phyloP scores from a whole-genome alignment of 1,140 invertebrate genomes.

The Drosophila persimilis region DNA sequence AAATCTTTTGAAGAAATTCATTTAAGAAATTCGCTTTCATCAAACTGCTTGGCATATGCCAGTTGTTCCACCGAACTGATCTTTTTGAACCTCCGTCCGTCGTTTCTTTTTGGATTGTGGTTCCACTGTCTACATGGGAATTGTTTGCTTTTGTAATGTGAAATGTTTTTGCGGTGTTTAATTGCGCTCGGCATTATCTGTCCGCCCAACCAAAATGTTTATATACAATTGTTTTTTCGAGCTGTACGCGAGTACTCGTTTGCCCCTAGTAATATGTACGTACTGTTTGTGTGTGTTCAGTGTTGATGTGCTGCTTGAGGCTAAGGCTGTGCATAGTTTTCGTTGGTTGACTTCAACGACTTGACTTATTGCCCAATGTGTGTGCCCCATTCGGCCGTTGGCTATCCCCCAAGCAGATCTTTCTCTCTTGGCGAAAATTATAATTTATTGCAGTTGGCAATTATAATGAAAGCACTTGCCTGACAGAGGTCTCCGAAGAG shows the following conservation, averaged over 20 bases:
- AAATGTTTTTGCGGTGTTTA: slow-evolving; percentile 66
- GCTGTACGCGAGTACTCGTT: too few species aligned
- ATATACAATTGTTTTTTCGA: slow-evolving; percentile 10
- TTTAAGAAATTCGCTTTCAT: slow-evolving; percentile 18
- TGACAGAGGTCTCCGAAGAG: slow-evolving; percentile 8
- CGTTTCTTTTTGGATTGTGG: slow-evolving; percentile 1
- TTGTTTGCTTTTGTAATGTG: slow-evolving; percentile 69
- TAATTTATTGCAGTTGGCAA: slow-evolving; percentile 52
- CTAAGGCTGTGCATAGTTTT: slow-evolving; percentile 6
- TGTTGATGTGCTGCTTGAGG: slow-evolving; percentile 7
- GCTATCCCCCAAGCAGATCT: slow-evolving; percentile 31
- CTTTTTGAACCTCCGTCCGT: slow-evolving; percentile 1
- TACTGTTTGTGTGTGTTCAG: slow-evolving; percentile 14
- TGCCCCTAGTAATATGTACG: slow-evolving; percentile 3
- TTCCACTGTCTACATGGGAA: slow-evolving; percentile 14
- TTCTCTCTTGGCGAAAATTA: slow-evolving; percentile 39
- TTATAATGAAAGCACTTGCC: slow-evolving; percentile 46
- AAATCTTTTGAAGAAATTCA: background rate
- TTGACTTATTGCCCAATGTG: slow-evolving; percentile 48
- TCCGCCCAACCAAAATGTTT: slow-evolving; percentile 51
- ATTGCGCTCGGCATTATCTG: slow-evolving; percentile 57
- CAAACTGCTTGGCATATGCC: slow-evolving; percentile 24
- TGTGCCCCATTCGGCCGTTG: slow-evolving; percentile 19
- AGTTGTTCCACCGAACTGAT: slow-evolving; percentile 11
- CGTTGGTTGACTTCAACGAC: slow-evolving; percentile 30